phyloP scores from a whole-genome alignment of 2,113 vertebrate species.

The Pogona vitticeps region DNA sequence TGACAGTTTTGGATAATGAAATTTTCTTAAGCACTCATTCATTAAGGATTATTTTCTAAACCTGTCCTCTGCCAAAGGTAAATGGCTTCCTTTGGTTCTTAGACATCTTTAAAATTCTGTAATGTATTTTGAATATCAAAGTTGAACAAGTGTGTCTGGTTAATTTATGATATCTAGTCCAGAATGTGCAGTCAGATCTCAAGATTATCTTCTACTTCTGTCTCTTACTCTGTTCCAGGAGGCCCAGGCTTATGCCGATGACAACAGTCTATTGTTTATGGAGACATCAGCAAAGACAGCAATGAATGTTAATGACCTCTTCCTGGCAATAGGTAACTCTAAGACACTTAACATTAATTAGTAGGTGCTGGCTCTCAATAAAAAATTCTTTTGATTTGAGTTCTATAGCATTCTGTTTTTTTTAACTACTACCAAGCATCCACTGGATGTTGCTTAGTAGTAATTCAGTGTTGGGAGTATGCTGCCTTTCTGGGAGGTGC shows the following conservation, averaged over 20 bases:
- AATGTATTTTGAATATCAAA: neutral
- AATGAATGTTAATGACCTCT: constrained; percentile 85
- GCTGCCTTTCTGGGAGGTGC: neutral
- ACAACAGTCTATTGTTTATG: constrained; percentile 86
- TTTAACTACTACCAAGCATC: neutral
- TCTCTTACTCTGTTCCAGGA: constrained; percentile 60
- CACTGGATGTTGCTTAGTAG: neutral
- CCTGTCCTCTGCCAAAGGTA: neutral
- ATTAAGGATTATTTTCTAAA: neutral
- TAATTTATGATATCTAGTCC: neutral
- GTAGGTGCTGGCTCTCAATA: neutral
- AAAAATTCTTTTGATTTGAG: neutral
- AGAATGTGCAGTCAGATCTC: neutral
- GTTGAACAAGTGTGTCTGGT: neutral
- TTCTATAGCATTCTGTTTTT: neutral
- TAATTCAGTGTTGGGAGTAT: neutral
- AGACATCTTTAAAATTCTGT: neutral
- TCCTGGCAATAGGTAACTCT: constrained; percentile 82
- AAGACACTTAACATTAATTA: neutral
- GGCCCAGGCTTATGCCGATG: constrained; percentile 83
- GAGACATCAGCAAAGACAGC: constrained; percentile 86
- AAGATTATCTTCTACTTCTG: neutral
- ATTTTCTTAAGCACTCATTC: neutral
- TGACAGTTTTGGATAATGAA: neutral
- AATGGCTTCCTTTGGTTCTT: neutral